These are phyloP conservation scores for Lochmaea capreae DNA, from an alignment of 2,888 invertebrate species.

Conservation along the genomic window DNA sequence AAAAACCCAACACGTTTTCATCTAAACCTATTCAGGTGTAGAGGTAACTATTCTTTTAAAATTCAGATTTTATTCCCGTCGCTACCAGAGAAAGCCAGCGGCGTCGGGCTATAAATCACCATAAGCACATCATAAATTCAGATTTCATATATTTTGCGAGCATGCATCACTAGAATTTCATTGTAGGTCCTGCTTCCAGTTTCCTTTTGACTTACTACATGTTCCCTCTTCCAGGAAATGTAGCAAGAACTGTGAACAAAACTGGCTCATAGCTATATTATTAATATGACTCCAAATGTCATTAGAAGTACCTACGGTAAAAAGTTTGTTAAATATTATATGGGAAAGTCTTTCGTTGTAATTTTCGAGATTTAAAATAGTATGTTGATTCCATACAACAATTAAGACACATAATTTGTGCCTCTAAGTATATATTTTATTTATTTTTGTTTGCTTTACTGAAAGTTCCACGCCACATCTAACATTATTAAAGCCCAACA, in stretches of 20 bases:
- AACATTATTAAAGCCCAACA: not conserved
- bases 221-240: slow-evolving; percentile 9
- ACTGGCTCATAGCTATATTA: not conserved
- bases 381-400: no score
- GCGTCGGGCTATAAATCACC: slow-evolving; percentile 36
- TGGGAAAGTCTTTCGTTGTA: no score
- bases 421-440: no score
- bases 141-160: slow-evolving; percentile 40
- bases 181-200: slow-evolving; percentile 31
- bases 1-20: slow-evolving; percentile 20
- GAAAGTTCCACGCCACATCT: not conserved
- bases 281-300: not conserved
- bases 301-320: not conserved
- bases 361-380: no score
- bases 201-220: slow-evolving; percentile 24
- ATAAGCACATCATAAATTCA: slow-evolving; percentile 43
- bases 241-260: slow-evolving; percentile 13
- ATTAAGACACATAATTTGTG: no score
- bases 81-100: slow-evolving; percentile 22
- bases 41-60: slow-evolving; percentile 29
- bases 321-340: no score
- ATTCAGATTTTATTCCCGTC: slow-evolving; percentile 26
- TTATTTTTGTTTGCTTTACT: not conserved
- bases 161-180: slow-evolving; percentile 40
- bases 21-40: slow-evolving; percentile 29